A percentile compares a stretch with the other conserved stretches of the same genome.
Evolutionary conservation across 2,888 invertebrate genomes (phyloP).

Genomic region (Drosophila pegasa): DNA sequence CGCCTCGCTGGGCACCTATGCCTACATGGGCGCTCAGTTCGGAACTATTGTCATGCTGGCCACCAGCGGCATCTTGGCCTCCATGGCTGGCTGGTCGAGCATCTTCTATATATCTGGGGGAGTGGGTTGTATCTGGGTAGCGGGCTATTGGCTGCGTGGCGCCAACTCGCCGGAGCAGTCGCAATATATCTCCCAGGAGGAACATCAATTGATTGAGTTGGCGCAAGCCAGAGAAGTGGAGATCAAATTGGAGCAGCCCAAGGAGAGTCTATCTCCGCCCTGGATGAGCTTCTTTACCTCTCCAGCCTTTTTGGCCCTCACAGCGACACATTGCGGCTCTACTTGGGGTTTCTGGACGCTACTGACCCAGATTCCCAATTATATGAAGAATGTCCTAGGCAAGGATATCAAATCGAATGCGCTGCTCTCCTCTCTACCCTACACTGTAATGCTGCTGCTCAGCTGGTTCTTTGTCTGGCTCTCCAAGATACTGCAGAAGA

Average conservation of each 20-base stretch:
- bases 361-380: slow-evolving; percentile 89
- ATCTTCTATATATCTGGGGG: slow-evolving; percentile 88
- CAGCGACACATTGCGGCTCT: slow-evolving; percentile 86
- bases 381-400: slow-evolving; percentile 89
- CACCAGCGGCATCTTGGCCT: slow-evolving; percentile 89
- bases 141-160: slow-evolving; percentile 87
- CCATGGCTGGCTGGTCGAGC: slow-evolving; percentile 88
- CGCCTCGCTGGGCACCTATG: slow-evolving; percentile 86
- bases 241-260: slow-evolving; percentile 45
- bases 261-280: slow-evolving; percentile 84
- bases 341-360: slow-evolving; percentile 89
- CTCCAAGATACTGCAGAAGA: slow-evolving; percentile 75
- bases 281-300: slow-evolving; percentile 88
- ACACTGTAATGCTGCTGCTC: slow-evolving; percentile 86
- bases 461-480: slow-evolving; percentile 87
- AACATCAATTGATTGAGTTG: slow-evolving; percentile 88
- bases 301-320: slow-evolving; percentile 87
- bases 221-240: slow-evolving; percentile 83
- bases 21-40: slow-evolving; percentile 88
- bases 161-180: slow-evolving; percentile 87
- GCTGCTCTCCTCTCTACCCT: slow-evolving; percentile 86
- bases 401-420: slow-evolving; percentile 90
- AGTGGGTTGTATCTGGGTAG: slow-evolving; percentile 86
- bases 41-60: slow-evolving; percentile 89
- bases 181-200: slow-evolving; percentile 87